Percentiles rank a stretch among this genome's conserved stretches.
These are phyloP conservation scores for Pterostichus madidus DNA, from an alignment of 2,888 invertebrate species.

Conservation along the genomic window DNA sequence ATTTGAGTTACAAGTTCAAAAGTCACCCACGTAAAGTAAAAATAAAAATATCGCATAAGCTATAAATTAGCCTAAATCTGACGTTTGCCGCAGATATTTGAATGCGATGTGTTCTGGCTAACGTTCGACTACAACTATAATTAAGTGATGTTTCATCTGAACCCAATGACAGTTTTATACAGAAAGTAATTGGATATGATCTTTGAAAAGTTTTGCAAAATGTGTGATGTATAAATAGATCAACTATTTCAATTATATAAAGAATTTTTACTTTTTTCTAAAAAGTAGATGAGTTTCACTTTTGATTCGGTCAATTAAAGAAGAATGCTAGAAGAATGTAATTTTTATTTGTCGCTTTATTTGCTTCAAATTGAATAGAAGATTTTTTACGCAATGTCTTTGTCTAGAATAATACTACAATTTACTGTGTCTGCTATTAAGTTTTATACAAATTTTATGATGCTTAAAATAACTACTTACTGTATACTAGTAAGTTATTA, in stretches of 20 bases:
- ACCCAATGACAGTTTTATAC: background rate
- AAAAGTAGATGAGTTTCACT: background rate
- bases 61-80: constrained; percentile 34
- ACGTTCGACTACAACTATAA: background rate
- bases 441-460: too few species aligned
- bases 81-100: constrained; percentile 14
- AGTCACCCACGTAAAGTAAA: constrained; percentile 24
- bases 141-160: constrained; percentile 4
- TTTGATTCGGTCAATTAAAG: constrained; percentile 17
- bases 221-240: constrained; percentile 4
- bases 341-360: background rate
- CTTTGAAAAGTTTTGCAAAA: background rate
- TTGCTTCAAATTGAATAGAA: background rate
- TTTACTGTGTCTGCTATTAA: too few species aligned
- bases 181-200: constrained; percentile 6
- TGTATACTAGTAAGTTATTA: too few species aligned
- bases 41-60: constrained; percentile 34
- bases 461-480: too few species aligned
- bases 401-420: too few species aligned
- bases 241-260: constrained; percentile 28
- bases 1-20: constrained; percentile 27
- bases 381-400: too few species aligned
- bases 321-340: constrained; percentile 1
- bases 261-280: constrained; percentile 11
- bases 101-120: too few species aligned